These are phyloP conservation scores for Macrostomum cliftonense DNA, from an alignment of 2,888 invertebrate genomes.

Conservation along the genomic window DNA sequence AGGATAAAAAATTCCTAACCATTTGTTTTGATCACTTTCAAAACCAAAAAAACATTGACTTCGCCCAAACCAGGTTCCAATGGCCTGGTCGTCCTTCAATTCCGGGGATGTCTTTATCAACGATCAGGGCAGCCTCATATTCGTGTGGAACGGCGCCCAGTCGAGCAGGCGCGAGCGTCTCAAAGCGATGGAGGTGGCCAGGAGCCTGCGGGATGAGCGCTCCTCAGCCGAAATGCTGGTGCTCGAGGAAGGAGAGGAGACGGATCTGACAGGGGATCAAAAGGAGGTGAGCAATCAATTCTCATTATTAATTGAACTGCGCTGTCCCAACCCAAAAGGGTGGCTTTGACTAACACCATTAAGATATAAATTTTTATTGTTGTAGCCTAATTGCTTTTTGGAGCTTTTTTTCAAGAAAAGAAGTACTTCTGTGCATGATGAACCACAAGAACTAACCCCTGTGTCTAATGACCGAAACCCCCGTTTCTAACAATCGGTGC, in stretches of 20 bases:
- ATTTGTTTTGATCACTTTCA: no score
- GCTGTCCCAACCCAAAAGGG: no score
- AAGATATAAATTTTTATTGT: no score
- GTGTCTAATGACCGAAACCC: no score
- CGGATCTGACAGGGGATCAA: constrained; percentile 41
- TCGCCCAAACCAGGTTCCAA: constrained; percentile 45
- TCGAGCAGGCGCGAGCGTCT: not conserved
- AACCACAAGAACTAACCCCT: no score
- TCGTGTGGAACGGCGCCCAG: constrained; percentile 59
- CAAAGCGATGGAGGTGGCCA: constrained; percentile 24
- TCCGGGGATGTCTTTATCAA: constrained; percentile 68
- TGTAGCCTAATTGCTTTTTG: no score
- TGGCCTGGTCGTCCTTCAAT: constrained; percentile 65
- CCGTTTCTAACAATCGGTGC: no score
- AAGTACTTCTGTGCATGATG: no score
- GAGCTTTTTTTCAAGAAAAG: no score
- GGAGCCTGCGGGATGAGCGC: constrained; percentile 23
- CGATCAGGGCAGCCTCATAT: constrained; percentile 51
- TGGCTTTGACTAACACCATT: no score
- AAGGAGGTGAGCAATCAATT: not conserved
- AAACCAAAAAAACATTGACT: not conserved
- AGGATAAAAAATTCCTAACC: no score
- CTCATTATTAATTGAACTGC: no score
- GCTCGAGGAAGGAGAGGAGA: constrained; percentile 71
- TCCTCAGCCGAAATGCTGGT: constrained; percentile 47